Evolutionary conservation across 2,797 vertebrate genomes (phyloP).

Genomic region (Fringilla coelebs): DNA sequence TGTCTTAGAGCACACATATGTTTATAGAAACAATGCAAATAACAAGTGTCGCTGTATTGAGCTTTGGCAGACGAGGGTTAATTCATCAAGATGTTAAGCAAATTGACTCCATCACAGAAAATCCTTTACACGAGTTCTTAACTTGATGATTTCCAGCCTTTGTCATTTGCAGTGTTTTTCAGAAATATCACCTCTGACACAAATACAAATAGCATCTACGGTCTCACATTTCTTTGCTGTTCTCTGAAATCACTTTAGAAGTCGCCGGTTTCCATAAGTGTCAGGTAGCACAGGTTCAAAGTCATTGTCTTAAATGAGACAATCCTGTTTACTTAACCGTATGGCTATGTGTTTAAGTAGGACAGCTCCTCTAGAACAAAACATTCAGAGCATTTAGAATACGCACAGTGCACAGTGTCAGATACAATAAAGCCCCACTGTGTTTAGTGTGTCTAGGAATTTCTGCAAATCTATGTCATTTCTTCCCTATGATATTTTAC

Average conservation of each 20-base stretch:
- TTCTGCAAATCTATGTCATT: neutral
- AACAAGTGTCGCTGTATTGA: neutral
- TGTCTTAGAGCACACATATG: neutral
- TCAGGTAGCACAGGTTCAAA: neutral
- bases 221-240: neutral
- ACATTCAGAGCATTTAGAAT: neutral
- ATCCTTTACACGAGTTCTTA: neutral
- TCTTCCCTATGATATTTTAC: neutral
- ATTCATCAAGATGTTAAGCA: neutral
- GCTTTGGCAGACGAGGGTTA: neutral
- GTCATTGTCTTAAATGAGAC: neutral
- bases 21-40: neutral
- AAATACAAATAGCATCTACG: neutral
- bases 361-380: neutral
- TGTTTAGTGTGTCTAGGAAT: neutral
- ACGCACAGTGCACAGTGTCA: neutral
- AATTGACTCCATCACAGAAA: neutral
- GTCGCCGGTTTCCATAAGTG: neutral
- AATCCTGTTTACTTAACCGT: neutral
- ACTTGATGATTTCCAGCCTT: neutral
- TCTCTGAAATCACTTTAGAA: neutral
- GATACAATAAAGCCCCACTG: neutral
- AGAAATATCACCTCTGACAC: neutral
- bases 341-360: neutral
- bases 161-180: neutral